Percentiles rank a stretch among this genome's conserved stretches.
These are phyloP conservation scores for Parnassius glacialis DNA, from an alignment of 2,888 invertebrate species.

Conservation along the genomic window DNA sequence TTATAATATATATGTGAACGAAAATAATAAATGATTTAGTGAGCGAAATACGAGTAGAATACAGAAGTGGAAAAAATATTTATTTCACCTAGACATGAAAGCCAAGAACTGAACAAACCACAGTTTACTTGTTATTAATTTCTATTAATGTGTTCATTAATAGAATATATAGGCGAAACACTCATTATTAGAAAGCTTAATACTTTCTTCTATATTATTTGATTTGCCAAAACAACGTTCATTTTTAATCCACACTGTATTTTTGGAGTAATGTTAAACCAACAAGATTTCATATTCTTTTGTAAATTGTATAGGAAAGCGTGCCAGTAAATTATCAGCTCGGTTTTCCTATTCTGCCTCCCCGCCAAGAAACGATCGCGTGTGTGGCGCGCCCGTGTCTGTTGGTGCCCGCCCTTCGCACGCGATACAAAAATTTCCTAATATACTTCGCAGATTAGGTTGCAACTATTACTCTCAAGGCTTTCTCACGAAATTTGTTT, in stretches of 20 bases:
- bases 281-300: slow-evolving; percentile 28
- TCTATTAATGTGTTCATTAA: too few species aligned
- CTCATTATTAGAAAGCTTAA: too few species aligned
- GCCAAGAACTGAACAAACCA: too few species aligned
- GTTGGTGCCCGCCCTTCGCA: slow-evolving; percentile 47
- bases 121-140: too few species aligned
- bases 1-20: too few species aligned
- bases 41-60: too few species aligned
- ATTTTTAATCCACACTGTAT: slow-evolving; percentile 12
- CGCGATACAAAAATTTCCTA: slow-evolving; percentile 74
- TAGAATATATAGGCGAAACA: too few species aligned
- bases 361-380: slow-evolving; percentile 61
- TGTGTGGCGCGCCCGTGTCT: slow-evolving; percentile 50
- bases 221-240: slow-evolving; percentile 2
- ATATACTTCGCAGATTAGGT: slow-evolving; percentile 57
- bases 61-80: too few species aligned
- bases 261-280: slow-evolving; percentile 7
- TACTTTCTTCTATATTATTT: too few species aligned
- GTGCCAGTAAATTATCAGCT: slow-evolving; percentile 61
- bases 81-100: too few species aligned
- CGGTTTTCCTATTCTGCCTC: slow-evolving; percentile 49
- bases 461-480: slow-evolving; percentile 54
- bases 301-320: slow-evolving; percentile 33
- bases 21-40: too few species aligned
- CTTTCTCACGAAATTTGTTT: slow-evolving; percentile 45